These are phyloP conservation scores for Pica pica DNA, from an alignment of 2,113 vertebrate genomes.

Conservation along the genomic window DNA sequence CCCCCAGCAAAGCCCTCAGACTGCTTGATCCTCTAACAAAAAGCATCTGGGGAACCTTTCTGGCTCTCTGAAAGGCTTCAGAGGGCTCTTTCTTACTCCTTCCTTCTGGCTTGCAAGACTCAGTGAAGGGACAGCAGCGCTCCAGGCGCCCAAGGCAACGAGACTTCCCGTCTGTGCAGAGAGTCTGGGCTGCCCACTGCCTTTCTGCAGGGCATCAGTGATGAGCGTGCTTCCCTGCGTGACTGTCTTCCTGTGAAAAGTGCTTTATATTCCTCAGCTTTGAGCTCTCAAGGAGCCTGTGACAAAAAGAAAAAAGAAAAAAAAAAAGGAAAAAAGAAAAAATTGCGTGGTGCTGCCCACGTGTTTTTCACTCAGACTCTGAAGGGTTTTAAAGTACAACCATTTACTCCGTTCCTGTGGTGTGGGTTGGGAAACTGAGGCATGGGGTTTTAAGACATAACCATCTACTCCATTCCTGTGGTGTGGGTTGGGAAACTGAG, in stretches of 20 bases:
- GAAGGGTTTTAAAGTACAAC: background rate
- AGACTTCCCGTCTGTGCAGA: constrained; percentile 27
- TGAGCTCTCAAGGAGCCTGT: background rate
- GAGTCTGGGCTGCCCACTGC: background rate
- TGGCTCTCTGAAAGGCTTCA: background rate
- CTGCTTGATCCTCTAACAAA: background rate
- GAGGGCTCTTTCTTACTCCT: constrained; percentile 21
- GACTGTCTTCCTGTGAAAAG: background rate
- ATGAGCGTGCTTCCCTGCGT: background rate
- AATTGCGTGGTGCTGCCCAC: background rate
- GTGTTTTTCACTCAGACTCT: background rate
- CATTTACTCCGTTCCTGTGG: fast-evolving
- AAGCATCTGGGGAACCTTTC: background rate
- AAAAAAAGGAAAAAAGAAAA: background rate
- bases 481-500: background rate
- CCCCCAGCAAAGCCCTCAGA: background rate
- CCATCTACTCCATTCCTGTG: fast-evolving
- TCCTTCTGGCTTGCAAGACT: background rate
- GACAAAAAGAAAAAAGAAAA: background rate
- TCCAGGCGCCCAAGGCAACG: background rate
- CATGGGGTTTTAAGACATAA: fast-evolving
- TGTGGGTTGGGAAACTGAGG: constrained; percentile 11
- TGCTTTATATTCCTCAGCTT: background rate
- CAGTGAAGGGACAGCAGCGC: background rate
- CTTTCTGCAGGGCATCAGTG: background rate